These are phyloP conservation scores for Coregonus sp. DNA, from an alignment of 2,797 vertebrate species.

Conservation along the genomic window DNA sequence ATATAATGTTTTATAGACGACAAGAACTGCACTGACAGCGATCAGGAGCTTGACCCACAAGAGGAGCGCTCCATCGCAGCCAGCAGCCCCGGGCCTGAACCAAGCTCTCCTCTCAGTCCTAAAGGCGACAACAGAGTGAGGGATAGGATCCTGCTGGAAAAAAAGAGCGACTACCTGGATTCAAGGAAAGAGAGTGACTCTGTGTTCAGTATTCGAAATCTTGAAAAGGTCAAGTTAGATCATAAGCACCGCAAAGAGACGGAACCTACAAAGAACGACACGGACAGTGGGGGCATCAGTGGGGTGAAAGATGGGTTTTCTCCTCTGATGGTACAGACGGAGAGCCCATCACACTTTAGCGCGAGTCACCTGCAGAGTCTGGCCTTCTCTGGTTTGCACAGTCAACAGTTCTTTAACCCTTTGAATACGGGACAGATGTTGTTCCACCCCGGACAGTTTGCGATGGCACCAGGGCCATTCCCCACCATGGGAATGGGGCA, in stretches of 20 bases:
- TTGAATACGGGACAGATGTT: conserved; percentile 79
- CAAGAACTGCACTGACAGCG: conserved; percentile 77
- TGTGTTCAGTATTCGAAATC: conserved; percentile 56
- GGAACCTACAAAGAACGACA: conserved; percentile 60
- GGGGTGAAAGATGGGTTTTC: conserved; percentile 74
- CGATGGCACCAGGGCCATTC: conserved; percentile 79
- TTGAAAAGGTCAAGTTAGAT: conserved; percentile 79
- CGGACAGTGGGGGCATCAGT: conserved; percentile 52
- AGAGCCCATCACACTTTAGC: conserved; percentile 68
- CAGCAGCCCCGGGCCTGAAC: conserved; percentile 58
- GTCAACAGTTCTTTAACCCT: conserved; percentile 81
- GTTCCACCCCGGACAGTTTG: conserved; percentile 84
- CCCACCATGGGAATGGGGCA: conserved; percentile 80
- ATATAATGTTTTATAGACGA: conserved; percentile 69
- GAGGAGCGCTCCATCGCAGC: conserved; percentile 71
- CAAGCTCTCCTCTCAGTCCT: conserved; percentile 56
- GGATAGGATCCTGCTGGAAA: conserved; percentile 63
- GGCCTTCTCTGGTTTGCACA: conserved; percentile 77
- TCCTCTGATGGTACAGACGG: conserved; percentile 77
- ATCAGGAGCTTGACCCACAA: conserved; percentile 78
- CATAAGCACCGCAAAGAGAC: conserved; percentile 60
- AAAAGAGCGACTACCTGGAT: conserved; percentile 56
- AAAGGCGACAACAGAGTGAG: conserved; percentile 63
- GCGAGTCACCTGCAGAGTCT: conserved; percentile 78
- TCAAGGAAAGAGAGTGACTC: conserved; percentile 56